Base-by-base conservation (phyloP, 2,113 vertebrate species). In the Marcusenius ussheri region DNA sequence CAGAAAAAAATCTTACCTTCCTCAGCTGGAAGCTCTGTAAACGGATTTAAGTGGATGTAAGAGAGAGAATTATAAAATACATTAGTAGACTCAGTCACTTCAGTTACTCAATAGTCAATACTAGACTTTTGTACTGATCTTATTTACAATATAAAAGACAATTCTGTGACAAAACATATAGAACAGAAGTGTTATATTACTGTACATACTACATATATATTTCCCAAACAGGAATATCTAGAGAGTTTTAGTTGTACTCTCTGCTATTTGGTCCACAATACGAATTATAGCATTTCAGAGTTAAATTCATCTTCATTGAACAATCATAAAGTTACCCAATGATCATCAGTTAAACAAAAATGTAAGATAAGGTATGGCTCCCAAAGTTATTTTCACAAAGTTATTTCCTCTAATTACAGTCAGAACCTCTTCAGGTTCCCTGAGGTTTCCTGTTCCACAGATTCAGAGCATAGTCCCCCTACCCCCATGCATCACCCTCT, bases 21-120 rank as follows among this genome's bases (percentile, higher is more conserved):
- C 91, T 96, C 96, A 15, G 96, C 96, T 45, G 96, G 96, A 90
- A 96, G 94, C 95, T 96, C 96, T 96, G 95, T 92, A 27, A 84
- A 35, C 7, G 2, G 1, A 35, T 70, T 84, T 51, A 89, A 42
- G 15, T 91, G 49, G 88, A 88, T 50, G 93, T 85, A 5, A 89
- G 3, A 88, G 88, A 10, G 91, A 15, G 45, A 84, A 11, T 46
- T 84, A 84, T 46, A 84, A 39, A 77, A 77, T 35, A 46, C 70
- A 47, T 84, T 84, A 84, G 3, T 13, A 47, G 39, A 46, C 80
- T 83, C 17, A 45, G 21, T 74, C 31, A 27, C 13, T 62, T 74
- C 70, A 74, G 31, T 17, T 7, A 17, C 31, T 74, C 70, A 77
- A 39, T 77, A 77, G 4, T 77, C 17, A 35, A 35, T 17, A 35